These are phyloP conservation scores for Campoplex capitator DNA, from an alignment of 2,888 invertebrate species.

Conservation along the genomic window DNA sequence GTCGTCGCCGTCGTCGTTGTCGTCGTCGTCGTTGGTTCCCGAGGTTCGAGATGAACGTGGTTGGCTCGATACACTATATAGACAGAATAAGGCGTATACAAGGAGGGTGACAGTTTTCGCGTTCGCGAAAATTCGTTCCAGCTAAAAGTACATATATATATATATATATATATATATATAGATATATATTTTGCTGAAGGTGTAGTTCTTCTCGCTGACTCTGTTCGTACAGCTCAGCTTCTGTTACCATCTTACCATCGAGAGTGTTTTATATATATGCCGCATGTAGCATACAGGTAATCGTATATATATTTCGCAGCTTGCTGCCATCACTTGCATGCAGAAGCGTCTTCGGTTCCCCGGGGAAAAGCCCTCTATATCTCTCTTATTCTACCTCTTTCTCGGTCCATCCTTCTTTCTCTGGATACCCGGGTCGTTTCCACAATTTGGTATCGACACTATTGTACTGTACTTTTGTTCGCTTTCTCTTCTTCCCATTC, in stretches of 20 bases:
- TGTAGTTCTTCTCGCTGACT: conserved; percentile 55
- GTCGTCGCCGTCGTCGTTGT: conserved; percentile 23
- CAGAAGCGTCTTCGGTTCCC: conserved; percentile 66
- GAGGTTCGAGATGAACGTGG: conserved; percentile 47
- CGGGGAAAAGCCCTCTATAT: conserved; percentile 43
- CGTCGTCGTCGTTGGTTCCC: conserved; percentile 43
- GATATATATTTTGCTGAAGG: conserved; percentile 12
- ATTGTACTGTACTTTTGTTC: conserved; percentile 12
- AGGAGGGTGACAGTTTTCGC: conserved; percentile 34
- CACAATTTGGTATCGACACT: conserved; percentile 65
- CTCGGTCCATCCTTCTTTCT: conserved; percentile 16
- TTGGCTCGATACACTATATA: conserved; percentile 28
- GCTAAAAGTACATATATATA: neutral
- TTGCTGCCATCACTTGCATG: conserved; percentile 58
- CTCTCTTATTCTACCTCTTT: conserved; percentile 31
- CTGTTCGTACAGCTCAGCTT: conserved; percentile 42
- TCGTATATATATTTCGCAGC: conserved; percentile 35
- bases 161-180: conserved; percentile 6
- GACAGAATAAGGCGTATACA: conserved; percentile 26
- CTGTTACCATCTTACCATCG: conserved; percentile 47
- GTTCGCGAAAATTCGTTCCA: conserved; percentile 52
- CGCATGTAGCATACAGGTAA: conserved; percentile 35
- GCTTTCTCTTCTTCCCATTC: conserved; percentile 3
- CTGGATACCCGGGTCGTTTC: conserved; percentile 49
- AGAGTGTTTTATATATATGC: conserved; percentile 38